phyloP scores from a whole-genome alignment of 2,888 invertebrate genomes.

The Beris morrisii region DNA sequence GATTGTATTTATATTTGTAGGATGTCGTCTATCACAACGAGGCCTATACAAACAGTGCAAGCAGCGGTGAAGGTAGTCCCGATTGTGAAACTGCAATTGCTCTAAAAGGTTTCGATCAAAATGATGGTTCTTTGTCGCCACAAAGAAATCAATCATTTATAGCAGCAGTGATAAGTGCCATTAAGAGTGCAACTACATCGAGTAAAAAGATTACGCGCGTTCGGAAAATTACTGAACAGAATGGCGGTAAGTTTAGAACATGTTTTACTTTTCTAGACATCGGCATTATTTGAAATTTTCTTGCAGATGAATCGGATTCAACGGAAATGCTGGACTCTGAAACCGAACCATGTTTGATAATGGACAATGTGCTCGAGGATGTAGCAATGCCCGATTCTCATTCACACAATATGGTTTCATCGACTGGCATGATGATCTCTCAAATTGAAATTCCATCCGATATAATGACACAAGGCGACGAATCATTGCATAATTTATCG shows the following conservation, averaged over 20 bases:
- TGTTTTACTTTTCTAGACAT: not conserved
- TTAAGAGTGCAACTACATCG: slow-evolving; percentile 60
- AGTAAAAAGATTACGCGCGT: slow-evolving; percentile 45
- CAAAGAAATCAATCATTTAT: slow-evolving; percentile 69
- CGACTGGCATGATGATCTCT: slow-evolving; percentile 60
- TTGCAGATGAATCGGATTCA: slow-evolving; percentile 69
- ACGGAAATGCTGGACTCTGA: slow-evolving; percentile 80
- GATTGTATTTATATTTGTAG: slow-evolving; percentile 51
- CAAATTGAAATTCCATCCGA: slow-evolving; percentile 57
- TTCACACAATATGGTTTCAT: slow-evolving; percentile 69
- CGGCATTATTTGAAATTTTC: slow-evolving; percentile 12
- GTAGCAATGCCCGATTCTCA: slow-evolving; percentile 67
- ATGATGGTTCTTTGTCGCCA: slow-evolving; percentile 60
- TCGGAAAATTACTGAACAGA: slow-evolving; percentile 42
- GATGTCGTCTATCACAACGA: slow-evolving; percentile 80
- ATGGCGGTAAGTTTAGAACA: slow-evolving; percentile 45
- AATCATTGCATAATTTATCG: slow-evolving; percentile 76
- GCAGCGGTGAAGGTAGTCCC: slow-evolving; percentile 69
- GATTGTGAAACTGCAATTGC: slow-evolving; percentile 55
- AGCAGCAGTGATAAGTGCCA: slow-evolving; percentile 72
- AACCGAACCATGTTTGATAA: slow-evolving; percentile 80
- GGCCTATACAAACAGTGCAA: slow-evolving; percentile 72
- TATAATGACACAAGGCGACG: slow-evolving; percentile 54
- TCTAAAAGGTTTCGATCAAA: slow-evolving; percentile 40
- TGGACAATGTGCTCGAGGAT: slow-evolving; percentile 73